Evolutionary conservation across 2,888 invertebrate species (phyloP).

Genomic region (Mylabris sibirica): DNA sequence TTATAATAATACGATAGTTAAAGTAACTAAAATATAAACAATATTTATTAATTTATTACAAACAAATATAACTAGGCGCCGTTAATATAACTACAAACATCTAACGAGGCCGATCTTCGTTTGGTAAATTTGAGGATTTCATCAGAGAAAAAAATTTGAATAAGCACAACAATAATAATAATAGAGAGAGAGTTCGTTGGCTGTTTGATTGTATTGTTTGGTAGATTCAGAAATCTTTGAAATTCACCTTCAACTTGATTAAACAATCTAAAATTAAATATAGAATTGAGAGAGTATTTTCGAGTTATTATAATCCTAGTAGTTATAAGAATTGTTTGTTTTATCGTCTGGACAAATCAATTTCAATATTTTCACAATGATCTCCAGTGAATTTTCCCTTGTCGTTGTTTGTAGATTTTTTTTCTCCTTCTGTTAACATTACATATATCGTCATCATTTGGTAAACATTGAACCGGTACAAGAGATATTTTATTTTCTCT

Average conservation of each 20-base stretch:
- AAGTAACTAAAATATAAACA: not conserved
- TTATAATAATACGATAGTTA: not conserved
- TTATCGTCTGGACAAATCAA: not conserved
- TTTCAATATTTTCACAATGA: not conserved
- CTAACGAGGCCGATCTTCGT: constrained; percentile 5
- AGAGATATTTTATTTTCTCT: not conserved
- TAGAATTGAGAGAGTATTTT: not conserved
- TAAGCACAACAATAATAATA: not conserved
- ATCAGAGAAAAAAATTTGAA: not conserved
- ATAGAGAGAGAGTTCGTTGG: not conserved
- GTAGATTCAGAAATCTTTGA: not conserved
- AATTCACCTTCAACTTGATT: not conserved
- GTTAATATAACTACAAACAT: not conserved
- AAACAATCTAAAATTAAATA: not conserved
- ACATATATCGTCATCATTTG: not conserved
- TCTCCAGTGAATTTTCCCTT: not conserved
- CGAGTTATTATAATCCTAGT: not conserved
- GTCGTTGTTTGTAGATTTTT: not conserved
- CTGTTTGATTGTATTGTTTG: not conserved
- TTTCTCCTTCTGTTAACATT: not conserved
- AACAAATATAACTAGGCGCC: constrained; percentile 7
- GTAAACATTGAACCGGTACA: not conserved
- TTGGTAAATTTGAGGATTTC: not conserved
- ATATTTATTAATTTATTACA: constrained; percentile 9
- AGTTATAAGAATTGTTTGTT: not conserved